Evolutionary conservation across 1,140 invertebrate species (phyloP), one percentile per base, ranked within the genome.

Genomic region (Hycleus cichorii): DNA sequence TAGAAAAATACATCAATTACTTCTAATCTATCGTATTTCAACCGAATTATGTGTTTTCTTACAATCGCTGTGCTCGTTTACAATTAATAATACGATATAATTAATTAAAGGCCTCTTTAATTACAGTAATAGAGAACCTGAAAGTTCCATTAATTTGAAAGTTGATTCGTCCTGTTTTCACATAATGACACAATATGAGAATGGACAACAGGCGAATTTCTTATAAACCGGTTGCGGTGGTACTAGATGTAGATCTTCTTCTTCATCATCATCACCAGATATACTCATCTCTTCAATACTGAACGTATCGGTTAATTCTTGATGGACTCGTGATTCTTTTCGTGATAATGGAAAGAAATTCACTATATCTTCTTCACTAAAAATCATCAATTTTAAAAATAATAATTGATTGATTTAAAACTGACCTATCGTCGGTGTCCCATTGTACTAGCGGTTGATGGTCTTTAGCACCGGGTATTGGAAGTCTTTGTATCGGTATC

Each of bases 211-310:
- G 45, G 59, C 64, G 52, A 73, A 67, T 55, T 60, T 68, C 54
- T 67, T 68, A 55, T 72, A 71, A 18, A 69, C 56, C 6, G 68
- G 65, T 58, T 65, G 63, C 7, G 72, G 72, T 49, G 72, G 72
- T 39, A 73, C 70, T 32, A 73, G 57, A 60, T 73, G 69, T 44
- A 73, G 53, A 57, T 73, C 71, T 50, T 73, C 69, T 32, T 72
- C 70, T 54, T 71, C 69, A 66, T 85, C 84, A 63, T 85, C 83
- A 65, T 83, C 83, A 6, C 79, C 81, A 57, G 80, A 81, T 53
- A 81, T 75, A 54, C 80, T 81, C 63, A 82, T 72, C 63, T 82
- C 80, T 66, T 82, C 80, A 47, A 82, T 80, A 52, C 81, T 83
- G 63, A 83, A 83, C 6, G 80, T 82, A 56, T 82, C 81, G 0